Conservation (phyloP, 1,140 invertebrate genomes). For the Mya arenaria region DNA sequence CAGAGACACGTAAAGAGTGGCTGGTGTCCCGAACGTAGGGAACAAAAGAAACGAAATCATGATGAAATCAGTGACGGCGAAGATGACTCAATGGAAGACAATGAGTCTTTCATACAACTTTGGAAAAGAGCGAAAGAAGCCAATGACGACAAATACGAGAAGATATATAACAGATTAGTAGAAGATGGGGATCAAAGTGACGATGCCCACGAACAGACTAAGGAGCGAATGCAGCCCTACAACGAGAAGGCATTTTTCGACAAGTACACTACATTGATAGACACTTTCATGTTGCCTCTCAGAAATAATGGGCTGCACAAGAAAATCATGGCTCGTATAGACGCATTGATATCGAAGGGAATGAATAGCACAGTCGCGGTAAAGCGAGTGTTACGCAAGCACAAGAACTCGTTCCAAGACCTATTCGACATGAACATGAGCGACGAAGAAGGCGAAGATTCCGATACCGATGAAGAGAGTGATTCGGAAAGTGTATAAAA, state of each 20-base stretch:
- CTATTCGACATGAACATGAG: not conserved
- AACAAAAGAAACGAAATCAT: too few species aligned
- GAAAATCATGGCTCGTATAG: not conserved
- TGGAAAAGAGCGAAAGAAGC: not conserved
- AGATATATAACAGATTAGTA: too few species aligned
- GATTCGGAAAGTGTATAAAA: constrained; percentile 10
- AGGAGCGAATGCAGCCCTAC: not conserved
- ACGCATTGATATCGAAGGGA: too few species aligned
- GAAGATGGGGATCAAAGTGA: not conserved
- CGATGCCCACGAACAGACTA: not conserved
- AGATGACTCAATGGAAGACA: not conserved
- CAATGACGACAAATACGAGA: not conserved
- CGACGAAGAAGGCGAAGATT: not conserved
- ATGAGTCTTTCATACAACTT: not conserved
- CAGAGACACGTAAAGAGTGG: not conserved
- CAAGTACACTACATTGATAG: not conserved
- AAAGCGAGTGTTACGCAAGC: not conserved
- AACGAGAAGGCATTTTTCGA: constrained; percentile 1
- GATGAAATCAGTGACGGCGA: not conserved
- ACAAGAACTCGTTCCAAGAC: not conserved
- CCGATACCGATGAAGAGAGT: not conserved
- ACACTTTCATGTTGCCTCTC: not conserved
- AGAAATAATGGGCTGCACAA: not conserved
- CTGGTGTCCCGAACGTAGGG: not conserved
- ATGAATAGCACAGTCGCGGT: too few species aligned